Evolutionary conservation across 2,113 vertebrate species (phyloP).

Genomic region (Pristiophorus japonicus): DNA sequence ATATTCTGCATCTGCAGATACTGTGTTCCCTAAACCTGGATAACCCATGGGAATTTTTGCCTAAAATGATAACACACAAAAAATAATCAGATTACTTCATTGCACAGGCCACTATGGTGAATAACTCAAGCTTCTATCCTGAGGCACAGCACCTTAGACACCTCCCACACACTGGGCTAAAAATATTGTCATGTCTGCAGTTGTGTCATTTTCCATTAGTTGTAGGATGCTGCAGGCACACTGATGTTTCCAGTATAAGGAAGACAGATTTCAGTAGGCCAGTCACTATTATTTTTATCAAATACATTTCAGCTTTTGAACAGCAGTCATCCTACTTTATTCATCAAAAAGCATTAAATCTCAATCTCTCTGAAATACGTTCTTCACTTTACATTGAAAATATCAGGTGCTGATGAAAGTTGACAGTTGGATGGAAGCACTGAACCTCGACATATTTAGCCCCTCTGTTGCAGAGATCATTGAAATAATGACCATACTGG

Average conservation of each 20-base stretch:
- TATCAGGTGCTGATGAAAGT: neutral
- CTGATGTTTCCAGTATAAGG: neutral
- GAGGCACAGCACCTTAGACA: neutral
- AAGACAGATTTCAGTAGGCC: neutral
- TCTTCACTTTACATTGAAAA: neutral
- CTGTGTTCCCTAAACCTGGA: neutral
- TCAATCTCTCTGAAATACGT: neutral
- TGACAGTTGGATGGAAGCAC: neutral
- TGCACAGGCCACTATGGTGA: neutral
- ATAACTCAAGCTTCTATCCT: neutral
- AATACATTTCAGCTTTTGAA: neutral
- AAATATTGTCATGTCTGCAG: neutral
- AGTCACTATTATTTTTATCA: neutral
- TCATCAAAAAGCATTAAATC: neutral
- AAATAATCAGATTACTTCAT: neutral
- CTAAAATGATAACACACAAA: neutral
- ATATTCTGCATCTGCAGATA: neutral
- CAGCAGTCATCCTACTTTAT: neutral
- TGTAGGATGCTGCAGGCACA: neutral
- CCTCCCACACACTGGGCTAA: neutral
- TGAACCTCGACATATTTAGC: neutral
- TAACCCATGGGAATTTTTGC: neutral
- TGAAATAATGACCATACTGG: neutral
- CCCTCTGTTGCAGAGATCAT: neutral
- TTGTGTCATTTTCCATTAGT: neutral